These are phyloP conservation scores for Xerus inauris DNA, from an alignment of 2,113 vertebrate species.

Conservation along the genomic window DNA sequence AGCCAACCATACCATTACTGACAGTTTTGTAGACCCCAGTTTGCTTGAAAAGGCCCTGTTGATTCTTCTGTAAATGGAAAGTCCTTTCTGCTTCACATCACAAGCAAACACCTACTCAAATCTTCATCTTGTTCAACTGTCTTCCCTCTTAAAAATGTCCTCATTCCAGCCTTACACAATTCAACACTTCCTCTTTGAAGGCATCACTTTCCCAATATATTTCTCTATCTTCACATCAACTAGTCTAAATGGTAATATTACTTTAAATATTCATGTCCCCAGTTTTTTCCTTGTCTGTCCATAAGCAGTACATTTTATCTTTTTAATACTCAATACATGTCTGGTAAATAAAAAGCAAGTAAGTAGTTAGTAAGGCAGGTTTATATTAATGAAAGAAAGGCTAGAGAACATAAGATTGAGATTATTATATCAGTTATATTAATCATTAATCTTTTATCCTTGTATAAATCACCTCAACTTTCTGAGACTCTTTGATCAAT, in stretches of 20 bases:
- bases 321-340: neutral
- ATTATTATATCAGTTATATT: neutral
- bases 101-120: neutral
- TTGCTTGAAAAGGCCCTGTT: neutral
- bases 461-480: conserved; percentile 19
- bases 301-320: neutral
- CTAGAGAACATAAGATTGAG: neutral
- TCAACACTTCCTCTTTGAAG: neutral
- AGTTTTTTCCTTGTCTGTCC: neutral
- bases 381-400: neutral
- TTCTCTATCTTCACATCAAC: neutral
- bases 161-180: neutral
- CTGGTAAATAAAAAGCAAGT: neutral
- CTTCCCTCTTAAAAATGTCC: neutral
- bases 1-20: neutral
- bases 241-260: neutral
- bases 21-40: neutral
- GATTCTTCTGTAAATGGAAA: neutral
- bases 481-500: neutral
- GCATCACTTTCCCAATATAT: neutral
- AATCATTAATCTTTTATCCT: neutral
- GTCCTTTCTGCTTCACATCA: neutral
- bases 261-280: neutral
- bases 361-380: neutral
- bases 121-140: neutral